These are phyloP conservation scores for Plebejus melissa DNA, from an alignment of 2,888 invertebrate genomes.

Conservation along the genomic window DNA sequence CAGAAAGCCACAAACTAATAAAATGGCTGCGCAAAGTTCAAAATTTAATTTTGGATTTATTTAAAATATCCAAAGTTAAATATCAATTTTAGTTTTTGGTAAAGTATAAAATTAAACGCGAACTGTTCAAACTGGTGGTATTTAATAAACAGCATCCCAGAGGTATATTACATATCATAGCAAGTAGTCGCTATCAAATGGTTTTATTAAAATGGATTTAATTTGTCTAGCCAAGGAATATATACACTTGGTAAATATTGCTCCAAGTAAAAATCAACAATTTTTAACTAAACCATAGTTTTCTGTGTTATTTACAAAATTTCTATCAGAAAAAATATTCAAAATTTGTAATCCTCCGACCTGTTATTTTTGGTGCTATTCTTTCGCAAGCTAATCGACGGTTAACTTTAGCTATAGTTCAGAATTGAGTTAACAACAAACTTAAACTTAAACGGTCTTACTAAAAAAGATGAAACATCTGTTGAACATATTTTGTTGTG, in stretches of 20 bases:
- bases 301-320: too few relatives aligned
- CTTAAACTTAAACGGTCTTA: background rate
- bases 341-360: too few relatives aligned
- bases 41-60: slow-evolving; percentile 1
- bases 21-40: slow-evolving; percentile 6
- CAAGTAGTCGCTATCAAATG: background rate
- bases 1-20: background rate
- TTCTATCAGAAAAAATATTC: too few relatives aligned
- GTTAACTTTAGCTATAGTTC: background rate
- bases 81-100: slow-evolving; percentile 11
- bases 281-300: too few relatives aligned
- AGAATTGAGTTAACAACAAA: background rate
- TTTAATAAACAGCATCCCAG: slow-evolving; percentile 16
- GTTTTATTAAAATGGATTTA: too few relatives aligned
- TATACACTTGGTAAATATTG: too few relatives aligned
- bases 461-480: too few relatives aligned
- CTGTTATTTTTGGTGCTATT: too few relatives aligned
- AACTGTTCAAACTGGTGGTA: slow-evolving; percentile 1
- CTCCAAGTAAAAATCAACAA: too few relatives aligned
- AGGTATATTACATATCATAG: background rate
- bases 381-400: too few relatives aligned
- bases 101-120: slow-evolving; percentile 10
- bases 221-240: too few relatives aligned
- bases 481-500: too few relatives aligned
- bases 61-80: slow-evolving; percentile 23